Base-by-base conservation (phyloP, 2,113 vertebrate species). In the Spizaetus ornatus region DNA sequence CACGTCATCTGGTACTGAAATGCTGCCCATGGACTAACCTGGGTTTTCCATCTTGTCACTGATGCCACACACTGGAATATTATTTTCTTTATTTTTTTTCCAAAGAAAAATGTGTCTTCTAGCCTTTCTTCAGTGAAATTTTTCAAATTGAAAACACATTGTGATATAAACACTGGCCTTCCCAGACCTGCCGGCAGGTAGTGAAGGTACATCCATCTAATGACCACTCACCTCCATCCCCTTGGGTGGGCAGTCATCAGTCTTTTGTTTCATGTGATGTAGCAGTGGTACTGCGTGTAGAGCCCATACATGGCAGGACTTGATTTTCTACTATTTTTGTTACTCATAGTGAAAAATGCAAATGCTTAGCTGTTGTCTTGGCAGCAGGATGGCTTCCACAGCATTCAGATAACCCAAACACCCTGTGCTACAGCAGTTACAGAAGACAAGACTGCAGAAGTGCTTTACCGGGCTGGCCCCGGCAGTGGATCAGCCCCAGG, bases 301-400 rank as follows among this genome's bases (percentile, higher is more conserved):
- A 34, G 42, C 32, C 32, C 1, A 2, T 7, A 9, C 27, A 10
- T 0, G 3, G 31, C 32, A 55, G 67, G 22, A 26, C 36, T n/a
- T 16, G 14, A 36, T 47, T 52, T 59, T 26, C 52, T 47, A 34
- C 50, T 29, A 4, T 25, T 32, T 53, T 36, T 22, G 43, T 52
- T 85, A 31, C 34, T 42, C 45, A 17, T 3, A 47, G 58, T 42
- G 62, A 58, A 40, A 62, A 70, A 23, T 16, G 29, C 50, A 52
- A 63, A 52, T 3, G 27, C 25, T 53, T 15, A 31, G 76, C 61
- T 43, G 69, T 21, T 61, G 47, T 42, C 62, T 26, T 29, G 47
- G 43, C 36, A 81, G 38, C 36, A 22, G 56, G 55, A 17, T 3
- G 12, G 48, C 55, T 72, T 8, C 65, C 26, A 9, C 47, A 23